Evolutionary conservation across 2,113 vertebrate genomes (phyloP), one percentile per base, ranked within the genome.

Genomic region (Microcebus murinus): DNA sequence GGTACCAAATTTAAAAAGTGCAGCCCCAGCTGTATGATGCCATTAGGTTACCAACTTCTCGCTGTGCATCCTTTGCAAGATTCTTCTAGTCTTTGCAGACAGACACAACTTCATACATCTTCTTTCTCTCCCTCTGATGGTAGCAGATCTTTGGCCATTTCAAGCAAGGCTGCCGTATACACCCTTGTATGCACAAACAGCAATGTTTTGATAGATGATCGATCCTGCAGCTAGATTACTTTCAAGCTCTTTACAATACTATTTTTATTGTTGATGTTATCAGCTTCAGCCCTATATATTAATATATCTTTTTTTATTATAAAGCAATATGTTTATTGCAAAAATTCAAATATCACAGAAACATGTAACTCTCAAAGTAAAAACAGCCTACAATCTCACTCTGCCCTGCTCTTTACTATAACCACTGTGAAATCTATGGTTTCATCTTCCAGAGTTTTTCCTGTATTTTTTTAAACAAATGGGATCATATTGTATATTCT

Each of bases 261-360:
- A 4, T 52, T 96, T 85, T 87, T 39, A 89, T 68, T 59, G 31
- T 80, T 13, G 3, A 4, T 73, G 45, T 71, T 83, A 85, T 52
- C 85, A 91, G 0, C 50, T 70, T 83, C 86, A 68, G 85, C 45
- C 45, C 91, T 45, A 21, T 36, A 39, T 52, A 42, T 81, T 90
- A 95, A 85, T 61, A 34, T 4, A 45, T 74, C 57, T 85, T 67
- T 83, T 87, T 92, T 94, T 91, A 91, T 88, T 79, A 68, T 36
- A 83, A 91, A 90, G 84, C 57, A 77, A 94, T 81, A 71, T 48
- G 55, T 61, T 71, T 94, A 89, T 84, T 89, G 27, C 91, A 85
- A 85, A 87, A 92, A 94, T 68, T 88, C 45, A 84, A 80, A 50
- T 48, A 50, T 50, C 50, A 34, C 52, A 92, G 39, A 80, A 70